Evolutionary conservation across 2,888 invertebrate species (phyloP), one percentile per base, ranked within the genome.

Genomic region (Schrankia costaestrigalis): DNA sequence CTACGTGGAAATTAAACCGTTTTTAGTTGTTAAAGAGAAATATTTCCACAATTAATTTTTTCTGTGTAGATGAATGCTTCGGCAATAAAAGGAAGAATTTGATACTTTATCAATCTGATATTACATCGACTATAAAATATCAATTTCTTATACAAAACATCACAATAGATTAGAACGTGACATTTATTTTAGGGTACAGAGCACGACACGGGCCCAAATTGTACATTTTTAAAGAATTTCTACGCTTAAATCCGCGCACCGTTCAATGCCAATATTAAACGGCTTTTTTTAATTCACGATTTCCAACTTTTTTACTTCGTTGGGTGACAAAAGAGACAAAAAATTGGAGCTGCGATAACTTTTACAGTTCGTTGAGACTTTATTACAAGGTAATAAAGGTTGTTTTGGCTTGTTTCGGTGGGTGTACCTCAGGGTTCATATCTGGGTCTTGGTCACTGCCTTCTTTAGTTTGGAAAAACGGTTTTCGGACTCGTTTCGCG

Each of bases 181-280:
- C 64, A 62, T 68, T 70, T 68, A 69, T 66, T 62, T 57, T 54
- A 56, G 58, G 51, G 63, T 35, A 14, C 42, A 24, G 15, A 35
- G 29, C 60, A 56, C 56, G 61, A 52, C 60, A 54, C 63, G 68
- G 59, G 65, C 54, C 63, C 48, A 67, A 76, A 74, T 77, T 65
- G 63, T 62, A 48, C 48, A 40, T 51, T 65, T 30, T 25, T 63
- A 63, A 66, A 73, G 68, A 77, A 78, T 76, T 78, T 78, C 70
- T 68, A 79, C 78, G 77, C 71, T 63, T 62, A 72, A 78, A 78
- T 78, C 77, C 60, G 63, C 64, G 55, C 47, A 61, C 63, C 64
- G 68, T 71, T 82, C 84, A 86, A 84, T 86, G 86, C 78, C 82
- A 82, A 79, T 75, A 82, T 77, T 75, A 79, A 78, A 78, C 76